Evolutionary conservation across 1,140 invertebrate species (phyloP).

Genomic region (Ptiloglossa arizonensis): DNA sequence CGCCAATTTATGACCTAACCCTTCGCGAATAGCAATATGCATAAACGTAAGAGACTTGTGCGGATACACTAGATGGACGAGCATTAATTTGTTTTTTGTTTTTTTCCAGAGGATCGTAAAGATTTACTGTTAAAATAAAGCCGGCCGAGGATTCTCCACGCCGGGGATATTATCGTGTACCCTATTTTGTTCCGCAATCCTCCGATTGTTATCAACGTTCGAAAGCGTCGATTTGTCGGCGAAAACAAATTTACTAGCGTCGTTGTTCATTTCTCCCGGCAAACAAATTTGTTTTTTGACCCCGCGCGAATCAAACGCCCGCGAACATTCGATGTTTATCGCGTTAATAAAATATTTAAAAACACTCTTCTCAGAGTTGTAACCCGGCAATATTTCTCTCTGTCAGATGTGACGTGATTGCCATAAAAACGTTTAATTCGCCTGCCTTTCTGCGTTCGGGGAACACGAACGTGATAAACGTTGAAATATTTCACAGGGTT

Average conservation of each 20-base stretch:
- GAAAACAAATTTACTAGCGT: neutral
- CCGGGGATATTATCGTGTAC: too few relatives aligned
- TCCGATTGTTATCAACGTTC: neutral
- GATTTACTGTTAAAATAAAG: conserved; percentile 25
- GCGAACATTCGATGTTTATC: conserved; percentile 11
- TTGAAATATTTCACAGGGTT: too few relatives aligned
- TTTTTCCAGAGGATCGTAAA: conserved; percentile 4
- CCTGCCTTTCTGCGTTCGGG: too few relatives aligned
- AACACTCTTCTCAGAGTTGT: neutral
- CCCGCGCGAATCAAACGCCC: neutral
- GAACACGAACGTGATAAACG: too few relatives aligned
- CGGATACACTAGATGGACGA: neutral
- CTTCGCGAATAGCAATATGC: neutral
- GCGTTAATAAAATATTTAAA: conserved; percentile 7
- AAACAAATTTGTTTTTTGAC: conserved; percentile 6
- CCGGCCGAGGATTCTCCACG: neutral
- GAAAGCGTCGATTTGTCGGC: neutral
- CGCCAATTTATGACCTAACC: neutral
- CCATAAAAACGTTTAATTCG: too few relatives aligned
- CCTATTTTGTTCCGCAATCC: neutral
- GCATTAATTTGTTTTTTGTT: conserved; percentile 2
- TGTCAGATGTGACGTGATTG: too few relatives aligned
- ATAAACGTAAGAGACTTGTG: conserved; percentile 10
- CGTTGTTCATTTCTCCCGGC: neutral
- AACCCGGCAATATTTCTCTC: neutral